Conservation (phyloP, 2,113 vertebrate species). For the Megalops atlanticus region DNA sequence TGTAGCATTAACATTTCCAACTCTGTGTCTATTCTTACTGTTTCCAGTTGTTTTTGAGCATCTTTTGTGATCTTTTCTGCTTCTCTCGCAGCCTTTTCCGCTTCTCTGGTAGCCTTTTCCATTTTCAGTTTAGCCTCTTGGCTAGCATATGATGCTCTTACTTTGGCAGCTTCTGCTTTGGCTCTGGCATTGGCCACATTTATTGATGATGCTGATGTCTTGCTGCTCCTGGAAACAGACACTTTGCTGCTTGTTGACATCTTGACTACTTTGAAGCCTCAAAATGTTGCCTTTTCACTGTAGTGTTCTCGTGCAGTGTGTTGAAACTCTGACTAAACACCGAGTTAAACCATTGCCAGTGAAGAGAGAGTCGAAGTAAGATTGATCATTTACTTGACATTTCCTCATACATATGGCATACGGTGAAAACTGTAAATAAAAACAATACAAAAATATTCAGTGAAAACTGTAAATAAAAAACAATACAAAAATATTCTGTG, state of each 20-base stretch:
- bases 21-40: slow-evolving; percentile 17
- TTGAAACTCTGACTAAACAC: no score
- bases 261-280: not conserved
- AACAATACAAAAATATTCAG: no score
- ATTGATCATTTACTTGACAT: no score
- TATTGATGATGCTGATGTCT: not conserved
- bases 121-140: slow-evolving; percentile 30
- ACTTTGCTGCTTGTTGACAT: not conserved
- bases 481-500: no score
- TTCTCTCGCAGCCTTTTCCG: slow-evolving; percentile 21
- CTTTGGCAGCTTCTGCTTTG: no score
- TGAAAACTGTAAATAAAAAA: no score
- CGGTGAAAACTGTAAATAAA: no score
- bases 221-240: not conserved
- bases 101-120: slow-evolving; percentile 25
- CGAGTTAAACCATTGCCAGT: no score
- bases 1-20: slow-evolving; percentile 27
- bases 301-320: no score
- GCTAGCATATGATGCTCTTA: slow-evolving; percentile 33
- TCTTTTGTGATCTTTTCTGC: not conserved
- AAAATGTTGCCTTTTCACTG: not conserved
- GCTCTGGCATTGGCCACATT: not conserved
- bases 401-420: no score
- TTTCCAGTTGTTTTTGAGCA: slow-evolving; percentile 31
- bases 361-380: no score